Base-by-base conservation (phyloP, 2,888 invertebrate genomes). In the Brenthis hecate region DNA sequence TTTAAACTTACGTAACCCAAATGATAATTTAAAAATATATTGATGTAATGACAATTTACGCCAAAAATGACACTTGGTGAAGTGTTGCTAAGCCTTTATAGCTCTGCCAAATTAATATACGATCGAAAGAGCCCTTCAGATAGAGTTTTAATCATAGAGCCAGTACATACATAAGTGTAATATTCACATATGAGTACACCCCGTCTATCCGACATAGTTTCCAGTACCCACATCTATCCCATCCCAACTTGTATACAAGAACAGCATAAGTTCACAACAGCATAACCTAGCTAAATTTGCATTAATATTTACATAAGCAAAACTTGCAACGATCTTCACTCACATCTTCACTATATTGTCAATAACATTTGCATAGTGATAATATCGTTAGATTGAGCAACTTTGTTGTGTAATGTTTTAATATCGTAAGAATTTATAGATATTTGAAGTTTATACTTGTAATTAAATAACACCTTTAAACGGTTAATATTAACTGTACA, bases 311-410 rank as follows among this genome's bases (percentile, higher is more conserved):
- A 62, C 53, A 51, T 43, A 62, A 53, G 62, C 36, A 36, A 62
- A 62, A 53, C 54, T 67, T 43, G 53, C 53, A 43, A 13, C 16
- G 54, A 62, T 63, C 56, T 61, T 19, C 19, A 19, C 19, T 19
- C 19, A 19, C 19, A 19, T 19, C 19, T 19, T 19, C 56, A 32
- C 16, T 23, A 32, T 56, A 67, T 56, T 50, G 62, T 23, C 51
- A 43, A 56, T 67, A 61, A 60, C 53, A 53, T 66, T 67, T 43
- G 62, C 62, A 48, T 50, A 61, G 51, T 56, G 60, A 36, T 56
- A 67, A 62, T 47, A 62, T 55, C 36, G 50, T 51, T 54, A 50
- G 14, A 23, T 56, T 62, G 51, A 47, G 48, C 55, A 56, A 64
- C 64, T 64, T 16, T 64, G 55, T 56, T 64, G 48, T 48, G 51